Conservation (phyloP, 2,888 invertebrate genomes). For the Cephus nigrinus region DNA sequence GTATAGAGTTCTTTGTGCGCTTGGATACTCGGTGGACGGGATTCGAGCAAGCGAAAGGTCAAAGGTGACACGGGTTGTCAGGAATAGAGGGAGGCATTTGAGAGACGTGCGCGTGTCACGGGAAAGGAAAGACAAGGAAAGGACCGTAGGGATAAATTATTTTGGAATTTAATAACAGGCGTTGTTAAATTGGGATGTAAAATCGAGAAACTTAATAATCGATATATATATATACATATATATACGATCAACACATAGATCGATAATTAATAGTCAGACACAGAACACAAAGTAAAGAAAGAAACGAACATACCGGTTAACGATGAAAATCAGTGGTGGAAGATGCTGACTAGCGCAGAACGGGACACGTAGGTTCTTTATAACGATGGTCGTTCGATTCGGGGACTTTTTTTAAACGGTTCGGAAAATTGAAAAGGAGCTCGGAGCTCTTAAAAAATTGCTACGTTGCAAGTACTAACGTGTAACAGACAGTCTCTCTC, state of each 20-base stretch:
- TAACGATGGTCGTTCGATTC: background rate
- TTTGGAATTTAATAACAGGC: background rate
- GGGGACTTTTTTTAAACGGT: background rate
- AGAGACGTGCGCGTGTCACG: background rate
- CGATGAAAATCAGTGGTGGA: conserved; percentile 66
- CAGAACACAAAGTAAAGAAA: conserved; percentile 62
- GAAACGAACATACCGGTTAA: conserved; percentile 65
- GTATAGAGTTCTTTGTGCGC: background rate
- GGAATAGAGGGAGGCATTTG: background rate
- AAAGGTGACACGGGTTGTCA: background rate
- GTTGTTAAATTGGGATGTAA: background rate
- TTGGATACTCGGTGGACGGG: background rate
- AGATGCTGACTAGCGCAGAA: conserved; percentile 55
- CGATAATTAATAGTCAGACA: conserved; percentile 23
- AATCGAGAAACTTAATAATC: background rate
- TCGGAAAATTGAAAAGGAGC: background rate
- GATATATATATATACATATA: background rate
- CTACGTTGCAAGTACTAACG: background rate
- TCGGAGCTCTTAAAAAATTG: background rate
- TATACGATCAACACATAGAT: background rate
- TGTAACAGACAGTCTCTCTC: conserved; percentile 6
- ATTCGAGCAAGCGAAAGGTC: background rate
- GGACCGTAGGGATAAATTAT: background rate
- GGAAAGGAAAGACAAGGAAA: no score
- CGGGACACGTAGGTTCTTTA: conserved; percentile 25